Evolutionary conservation across 2,888 invertebrate species (phyloP), one percentile per base, ranked within the genome.

Genomic region (Adela reaumurella): DNA sequence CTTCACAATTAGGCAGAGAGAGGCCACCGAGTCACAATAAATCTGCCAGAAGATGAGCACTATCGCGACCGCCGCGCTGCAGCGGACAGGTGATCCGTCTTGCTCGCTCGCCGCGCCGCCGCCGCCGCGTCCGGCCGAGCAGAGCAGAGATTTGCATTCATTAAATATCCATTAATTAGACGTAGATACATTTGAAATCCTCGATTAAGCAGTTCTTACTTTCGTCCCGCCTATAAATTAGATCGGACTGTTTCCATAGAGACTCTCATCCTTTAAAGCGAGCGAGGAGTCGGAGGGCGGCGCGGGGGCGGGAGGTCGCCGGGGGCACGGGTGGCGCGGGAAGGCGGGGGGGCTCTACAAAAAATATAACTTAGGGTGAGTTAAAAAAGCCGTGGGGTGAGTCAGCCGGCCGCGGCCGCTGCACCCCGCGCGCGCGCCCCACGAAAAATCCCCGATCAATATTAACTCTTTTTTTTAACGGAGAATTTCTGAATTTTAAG

Each of bases 321-420:
- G 24, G 5, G n/a, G 8, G 24, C 24, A 24, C 64, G 67, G 64
- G 68, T 57, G 64, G 69, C 63, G 44, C 46, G 29, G 42, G 35
- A 57, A 59, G 59, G 59, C 63, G 65, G 69, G 68, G 67, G 71
- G 70, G 67, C 69, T 77, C 74, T 69, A 70, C 70, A 77, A 79
- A 74, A 80, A 79, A 79, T 79, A 79, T 78, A 79, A 77, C 77
- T 78, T 77, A 78, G 80, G 80, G 80, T 78, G 79, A 78, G 78
- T 77, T 48, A 55, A 79, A 79, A 78, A 79, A 77, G 73, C 73
- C 77, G 77, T 76, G 78, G 80, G 80, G 80, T 79, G 80, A 79
- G 74, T 78, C 77, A 77, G 74, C 78, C 79, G 77, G 76, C 77
- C 46, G 16, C 79, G 77, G 8, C 43, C 78, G 77, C 69, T 78